A percentile compares a stretch with the other conserved stretches of the same genome.
These are phyloP conservation scores for Mixornis gularis DNA, from an alignment of 2,113 vertebrate genomes.

Conservation along the genomic window DNA sequence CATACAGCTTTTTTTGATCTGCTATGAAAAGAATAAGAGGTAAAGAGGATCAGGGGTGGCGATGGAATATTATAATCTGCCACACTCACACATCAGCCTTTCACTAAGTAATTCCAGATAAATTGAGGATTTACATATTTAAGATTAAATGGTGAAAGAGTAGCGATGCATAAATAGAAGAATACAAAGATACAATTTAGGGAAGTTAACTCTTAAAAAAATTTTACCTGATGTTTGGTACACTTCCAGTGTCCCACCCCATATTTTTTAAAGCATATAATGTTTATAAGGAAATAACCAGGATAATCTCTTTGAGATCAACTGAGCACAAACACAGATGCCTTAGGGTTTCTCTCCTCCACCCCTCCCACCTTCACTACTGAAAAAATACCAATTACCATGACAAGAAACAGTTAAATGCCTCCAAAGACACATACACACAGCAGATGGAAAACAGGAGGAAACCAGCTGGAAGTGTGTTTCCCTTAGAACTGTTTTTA, in stretches of 20 bases:
- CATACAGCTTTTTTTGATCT: constrained; percentile 75
- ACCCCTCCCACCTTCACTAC: constrained; percentile 60
- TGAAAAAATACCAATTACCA: constrained; percentile 71
- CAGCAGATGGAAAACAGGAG: constrained; percentile 78
- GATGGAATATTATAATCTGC: constrained; percentile 82
- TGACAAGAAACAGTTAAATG: constrained; percentile 75
- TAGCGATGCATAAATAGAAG: constrained; percentile 65
- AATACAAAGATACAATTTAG: constrained; percentile 63
- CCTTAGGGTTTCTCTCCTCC: constrained; percentile 52
- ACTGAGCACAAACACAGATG: constrained; percentile 42
- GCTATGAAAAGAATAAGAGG: constrained; percentile 81
- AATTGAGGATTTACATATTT: constrained; percentile 87
- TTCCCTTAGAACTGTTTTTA: constrained; percentile 78
- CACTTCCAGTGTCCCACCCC: not conserved
- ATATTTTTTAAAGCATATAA: constrained; percentile 40
- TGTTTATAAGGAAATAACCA: constrained; percentile 53
- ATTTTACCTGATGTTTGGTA: constrained; percentile 6
- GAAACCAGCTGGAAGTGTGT: constrained; percentile 79
- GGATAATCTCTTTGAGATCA: constrained; percentile 60
- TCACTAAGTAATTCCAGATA: constrained; percentile 83
- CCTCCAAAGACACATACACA: constrained; percentile 64
- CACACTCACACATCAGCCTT: constrained; percentile 79
- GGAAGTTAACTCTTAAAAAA: constrained; percentile 72
- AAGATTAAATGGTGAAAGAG: constrained; percentile 77
- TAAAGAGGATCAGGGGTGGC: constrained; percentile 82